phyloP scores from a whole-genome alignment of 2,888 invertebrate genomes.

The Amphiduros pacificus region DNA sequence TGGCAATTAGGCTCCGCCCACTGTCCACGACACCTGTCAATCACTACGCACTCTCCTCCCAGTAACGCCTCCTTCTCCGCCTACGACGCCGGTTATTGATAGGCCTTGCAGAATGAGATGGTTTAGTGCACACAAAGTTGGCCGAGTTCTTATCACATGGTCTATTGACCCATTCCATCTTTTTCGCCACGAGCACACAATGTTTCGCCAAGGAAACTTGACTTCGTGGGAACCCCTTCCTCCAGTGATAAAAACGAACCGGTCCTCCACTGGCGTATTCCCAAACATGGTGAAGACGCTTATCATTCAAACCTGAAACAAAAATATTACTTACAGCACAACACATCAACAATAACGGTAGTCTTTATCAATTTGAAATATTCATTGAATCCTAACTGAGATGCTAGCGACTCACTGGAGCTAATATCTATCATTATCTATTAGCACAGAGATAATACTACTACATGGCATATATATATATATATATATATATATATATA shows the following conservation, averaged over 20 bases:
- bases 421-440: no score
- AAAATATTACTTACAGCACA: no score
- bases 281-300: constrained; percentile 42
- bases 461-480: no score
- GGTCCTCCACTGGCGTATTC: constrained; percentile 43
- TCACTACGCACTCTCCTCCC: no score
- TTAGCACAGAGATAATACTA: background rate
- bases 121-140: constrained; percentile 41
- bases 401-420: no score
- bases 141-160: constrained; percentile 48
- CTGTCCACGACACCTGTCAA: no score
- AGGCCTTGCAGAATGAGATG: background rate
- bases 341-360: no score
- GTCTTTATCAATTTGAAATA: no score
- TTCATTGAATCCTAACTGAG: no score
- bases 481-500: background rate
- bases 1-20: no score
- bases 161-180: constrained; percentile 49
- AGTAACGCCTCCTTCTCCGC: background rate
- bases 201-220: constrained; percentile 33
- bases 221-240: constrained; percentile 38
- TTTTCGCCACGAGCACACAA: constrained; percentile 51
- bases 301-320: constrained; percentile 50
- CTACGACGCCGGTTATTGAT: background rate
- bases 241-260: constrained; percentile 45